Conservation (phyloP, 2,888 invertebrate species). For the Colletes collaris region DNA sequence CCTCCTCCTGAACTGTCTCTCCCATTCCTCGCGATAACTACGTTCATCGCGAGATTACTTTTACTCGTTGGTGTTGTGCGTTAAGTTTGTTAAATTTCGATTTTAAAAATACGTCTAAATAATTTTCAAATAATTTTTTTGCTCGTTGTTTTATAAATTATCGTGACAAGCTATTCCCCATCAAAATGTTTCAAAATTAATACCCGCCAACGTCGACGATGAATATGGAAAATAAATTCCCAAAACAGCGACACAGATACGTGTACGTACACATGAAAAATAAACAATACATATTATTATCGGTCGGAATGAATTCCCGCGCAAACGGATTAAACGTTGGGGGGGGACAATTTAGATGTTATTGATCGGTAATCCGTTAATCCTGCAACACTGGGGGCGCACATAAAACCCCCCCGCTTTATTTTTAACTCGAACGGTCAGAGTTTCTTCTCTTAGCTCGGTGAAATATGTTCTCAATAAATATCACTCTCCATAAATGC, state of each 20-base stretch:
- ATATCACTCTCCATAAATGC: conserved; percentile 36
- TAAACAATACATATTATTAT: not conserved
- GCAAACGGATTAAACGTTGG: conserved; percentile 28
- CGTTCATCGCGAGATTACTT: conserved; percentile 38
- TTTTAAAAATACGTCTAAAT: not conserved
- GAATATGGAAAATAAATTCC: too few relatives aligned
- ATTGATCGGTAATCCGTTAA: conserved; percentile 46
- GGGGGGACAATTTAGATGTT: conserved; percentile 30
- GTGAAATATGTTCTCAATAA: conserved; percentile 45
- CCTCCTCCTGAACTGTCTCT: conserved; percentile 44
- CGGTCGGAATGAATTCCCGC: conserved; percentile 27
- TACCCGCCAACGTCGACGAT: too few relatives aligned
- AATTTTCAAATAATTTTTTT: too few relatives aligned
- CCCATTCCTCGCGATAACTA: conserved; percentile 31
- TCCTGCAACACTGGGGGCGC: conserved; percentile 11
- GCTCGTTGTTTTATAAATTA: too few relatives aligned
- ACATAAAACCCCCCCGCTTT: conserved; percentile 17
- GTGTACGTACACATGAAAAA: not conserved
- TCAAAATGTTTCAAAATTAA: too few relatives aligned
- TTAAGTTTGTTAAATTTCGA: conserved; percentile 30
- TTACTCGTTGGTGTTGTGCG: conserved; percentile 36
- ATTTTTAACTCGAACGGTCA: conserved; percentile 21
- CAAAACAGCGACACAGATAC: too few relatives aligned
- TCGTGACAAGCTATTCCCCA: too few relatives aligned
- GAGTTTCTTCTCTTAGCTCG: not conserved